These are phyloP conservation scores for Ctenodactylus gundi DNA, from an alignment of 2,113 vertebrate genomes.

Conservation along the genomic window DNA sequence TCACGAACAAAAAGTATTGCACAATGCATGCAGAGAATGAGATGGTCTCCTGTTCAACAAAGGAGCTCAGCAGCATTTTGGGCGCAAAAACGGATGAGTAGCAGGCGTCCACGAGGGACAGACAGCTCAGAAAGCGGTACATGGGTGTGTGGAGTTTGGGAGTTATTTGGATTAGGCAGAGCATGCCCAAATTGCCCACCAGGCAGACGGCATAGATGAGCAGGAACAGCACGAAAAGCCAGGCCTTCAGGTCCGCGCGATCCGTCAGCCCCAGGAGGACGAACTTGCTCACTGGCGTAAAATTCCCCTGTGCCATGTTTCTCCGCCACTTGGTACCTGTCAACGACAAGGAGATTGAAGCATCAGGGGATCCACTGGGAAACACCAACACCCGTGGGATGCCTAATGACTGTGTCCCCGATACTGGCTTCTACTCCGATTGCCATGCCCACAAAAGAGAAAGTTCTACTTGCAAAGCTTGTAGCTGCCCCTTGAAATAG, in stretches of 20 bases:
- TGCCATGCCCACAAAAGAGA: neutral
- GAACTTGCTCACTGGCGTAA: constrained; percentile 38
- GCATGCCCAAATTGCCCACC: constrained; percentile 20
- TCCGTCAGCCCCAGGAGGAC: constrained; percentile 47
- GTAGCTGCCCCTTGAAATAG: neutral
- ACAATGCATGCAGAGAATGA: constrained; percentile 51
- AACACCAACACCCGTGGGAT: neutral
- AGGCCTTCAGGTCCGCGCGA: neutral
- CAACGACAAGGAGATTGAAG: neutral
- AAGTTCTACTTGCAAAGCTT: neutral
- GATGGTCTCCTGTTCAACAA: constrained; percentile 31
- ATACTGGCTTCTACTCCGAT: neutral
- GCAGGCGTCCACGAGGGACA: constrained; percentile 63
- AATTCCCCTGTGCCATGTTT: constrained; percentile 3
- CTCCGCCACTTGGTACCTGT: neutral
- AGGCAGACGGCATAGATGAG: neutral
- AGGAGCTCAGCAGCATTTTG: constrained; percentile 63
- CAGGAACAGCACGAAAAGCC: neutral
- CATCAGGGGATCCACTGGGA: neutral
- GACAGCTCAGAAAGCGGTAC: constrained; percentile 69
- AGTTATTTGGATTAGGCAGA: neutral
- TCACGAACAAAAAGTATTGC: constrained; percentile 53
- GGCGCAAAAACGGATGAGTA: constrained; percentile 62
- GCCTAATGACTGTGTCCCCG: fast-evolving
- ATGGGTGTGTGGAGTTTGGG: constrained; percentile 55